phyloP scores from a whole-genome alignment of 2,113 vertebrate genomes.

The Ivindomyrus marchei region DNA sequence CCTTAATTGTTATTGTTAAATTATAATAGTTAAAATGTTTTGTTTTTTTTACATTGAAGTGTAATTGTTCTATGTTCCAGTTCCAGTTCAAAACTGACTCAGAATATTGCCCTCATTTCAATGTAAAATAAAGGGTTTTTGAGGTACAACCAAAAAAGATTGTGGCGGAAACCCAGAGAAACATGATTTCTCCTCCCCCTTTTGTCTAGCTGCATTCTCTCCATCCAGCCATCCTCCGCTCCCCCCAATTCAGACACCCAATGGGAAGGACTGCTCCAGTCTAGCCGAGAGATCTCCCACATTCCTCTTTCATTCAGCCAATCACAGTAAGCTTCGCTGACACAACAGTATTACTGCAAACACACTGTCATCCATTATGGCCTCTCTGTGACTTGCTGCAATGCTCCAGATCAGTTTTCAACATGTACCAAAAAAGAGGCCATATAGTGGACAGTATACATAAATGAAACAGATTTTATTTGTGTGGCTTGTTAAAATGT shows the following conservation, averaged over 20 bases:
- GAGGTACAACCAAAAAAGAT: neutral
- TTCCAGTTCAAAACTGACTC: neutral
- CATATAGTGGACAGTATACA: neutral
- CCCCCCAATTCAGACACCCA: constrained; percentile 37
- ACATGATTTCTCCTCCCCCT: neutral
- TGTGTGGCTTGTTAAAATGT: neutral
- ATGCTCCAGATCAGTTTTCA: neutral
- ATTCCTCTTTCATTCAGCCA: constrained; percentile 56
- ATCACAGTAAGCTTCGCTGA: constrained; percentile 56
- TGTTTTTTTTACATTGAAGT: neutral
- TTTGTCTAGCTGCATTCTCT: constrained; percentile 41
- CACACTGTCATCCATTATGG: neutral
- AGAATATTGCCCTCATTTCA: neutral
- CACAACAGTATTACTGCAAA: neutral
- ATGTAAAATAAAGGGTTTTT: neutral
- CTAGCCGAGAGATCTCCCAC: constrained; percentile 57
- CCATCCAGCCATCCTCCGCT: constrained; percentile 44
- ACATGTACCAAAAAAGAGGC: neutral
- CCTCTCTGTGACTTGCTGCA: neutral
- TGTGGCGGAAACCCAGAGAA: neutral
- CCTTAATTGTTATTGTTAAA: neutral
- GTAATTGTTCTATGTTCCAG: neutral
- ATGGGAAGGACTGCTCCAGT: constrained; percentile 45
- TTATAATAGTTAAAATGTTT: neutral
- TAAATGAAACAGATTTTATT: neutral